Base-by-base conservation (phyloP, 2,113 vertebrate species). In the Phyllostomus discolor region DNA sequence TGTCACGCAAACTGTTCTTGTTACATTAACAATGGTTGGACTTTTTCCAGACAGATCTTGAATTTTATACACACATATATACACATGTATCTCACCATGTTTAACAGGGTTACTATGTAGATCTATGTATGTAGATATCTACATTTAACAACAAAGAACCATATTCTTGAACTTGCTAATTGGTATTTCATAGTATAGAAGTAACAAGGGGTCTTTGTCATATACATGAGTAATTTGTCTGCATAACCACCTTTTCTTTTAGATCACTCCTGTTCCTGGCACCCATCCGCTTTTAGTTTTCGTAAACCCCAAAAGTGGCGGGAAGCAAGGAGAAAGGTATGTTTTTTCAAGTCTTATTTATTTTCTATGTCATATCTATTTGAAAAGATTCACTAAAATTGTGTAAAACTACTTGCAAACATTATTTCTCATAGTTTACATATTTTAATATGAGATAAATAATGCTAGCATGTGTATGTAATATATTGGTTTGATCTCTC, bases 301-400 rank as follows among this genome's bases (percentile, higher is more conserved):
- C 98, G 99, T 99, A 98, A 99, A 99, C 97, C 99, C 99, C 87
- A 99, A 99, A 98, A 99, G 99, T 98, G 99, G 99, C 88, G 99
- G 99, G 90, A 99, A 99, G 97, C 99, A 99, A 98, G 99, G 99
- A 97, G 99, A 99, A 98, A 98, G 99, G 99, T 99, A 98, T 98
- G 98, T 15, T 70, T 95, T 96, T 22, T 73, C 62, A 91, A 52
- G 0, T 95, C 16, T 92, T 41, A 0, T 38, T 84, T 41, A 31
- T 57, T 66, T 62, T 79, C 78, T 85, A 2, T 89, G 9, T 81
- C 20, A 88, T 79, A 64, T 73, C 0, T 43, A 24, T 76, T 5
- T 92, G 35, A 41, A 90, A 78, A 64, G 26, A 59, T 46, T 35
- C 87, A 66, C 7, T 70, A 52, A 52, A 75, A 38, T 48, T 69